Evolutionary conservation across 2,797 vertebrate genomes (phyloP).

Genomic region (Apogon hyalosoma): DNA sequence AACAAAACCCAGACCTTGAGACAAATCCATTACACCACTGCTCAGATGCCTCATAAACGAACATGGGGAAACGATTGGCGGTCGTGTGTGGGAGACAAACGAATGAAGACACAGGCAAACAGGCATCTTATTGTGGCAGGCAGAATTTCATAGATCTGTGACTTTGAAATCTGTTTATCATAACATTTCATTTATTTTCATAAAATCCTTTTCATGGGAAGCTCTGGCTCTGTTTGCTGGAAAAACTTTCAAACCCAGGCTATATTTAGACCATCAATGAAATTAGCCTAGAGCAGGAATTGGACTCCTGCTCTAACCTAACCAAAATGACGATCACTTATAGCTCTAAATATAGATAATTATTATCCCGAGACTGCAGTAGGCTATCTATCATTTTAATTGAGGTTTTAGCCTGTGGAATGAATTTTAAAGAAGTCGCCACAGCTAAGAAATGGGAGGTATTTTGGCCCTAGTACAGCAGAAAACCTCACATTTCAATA

Average conservation of each 20-base stretch:
- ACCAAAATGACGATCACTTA: constrained; percentile 78
- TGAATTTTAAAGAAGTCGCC: constrained; percentile 63
- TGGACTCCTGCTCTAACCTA: constrained; percentile 58
- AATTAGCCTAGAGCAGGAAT: constrained; percentile 67
- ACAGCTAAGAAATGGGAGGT: constrained; percentile 71
- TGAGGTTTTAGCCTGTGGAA: constrained; percentile 66
- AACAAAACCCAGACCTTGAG: constrained; percentile 35
- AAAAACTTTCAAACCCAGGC: constrained; percentile 59
- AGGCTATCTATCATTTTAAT: constrained; percentile 71
- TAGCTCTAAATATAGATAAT: constrained; percentile 78
- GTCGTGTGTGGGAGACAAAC: constrained; percentile 26
- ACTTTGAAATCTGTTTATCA: constrained; percentile 70
- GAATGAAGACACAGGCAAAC: constrained; percentile 48
- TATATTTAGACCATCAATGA: constrained; percentile 78
- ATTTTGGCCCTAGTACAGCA: constrained; percentile 65
- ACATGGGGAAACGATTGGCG: constrained; percentile 58
- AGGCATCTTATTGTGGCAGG: constrained; percentile 52
- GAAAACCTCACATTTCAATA: constrained; percentile 67
- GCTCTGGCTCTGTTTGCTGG: constrained; percentile 51
- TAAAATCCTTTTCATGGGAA: constrained; percentile 54
- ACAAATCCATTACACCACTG: constrained; percentile 50
- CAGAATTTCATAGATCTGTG: constrained; percentile 64
- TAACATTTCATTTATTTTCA: constrained; percentile 67
- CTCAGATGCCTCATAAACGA: constrained; percentile 57
- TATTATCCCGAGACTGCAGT: constrained; percentile 68